Conservation (phyloP, 1,140 invertebrate genomes). For the Drosophila virilis region DNA sequence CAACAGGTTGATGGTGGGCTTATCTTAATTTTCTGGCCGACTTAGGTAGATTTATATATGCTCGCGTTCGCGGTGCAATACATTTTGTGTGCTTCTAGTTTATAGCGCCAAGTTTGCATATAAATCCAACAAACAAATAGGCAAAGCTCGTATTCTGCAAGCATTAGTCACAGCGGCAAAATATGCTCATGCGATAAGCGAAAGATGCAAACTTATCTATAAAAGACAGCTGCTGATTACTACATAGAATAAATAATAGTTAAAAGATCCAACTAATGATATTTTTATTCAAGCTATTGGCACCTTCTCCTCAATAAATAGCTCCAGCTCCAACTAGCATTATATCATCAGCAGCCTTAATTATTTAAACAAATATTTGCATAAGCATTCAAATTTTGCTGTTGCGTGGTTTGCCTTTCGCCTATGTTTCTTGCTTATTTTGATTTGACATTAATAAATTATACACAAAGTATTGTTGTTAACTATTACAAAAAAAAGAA, state of each 20-base stretch:
- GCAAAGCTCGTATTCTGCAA: neutral
- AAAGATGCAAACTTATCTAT: neutral
- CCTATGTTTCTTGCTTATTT: slow-evolving; percentile 1
- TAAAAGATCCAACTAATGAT: slow-evolving; percentile 2
- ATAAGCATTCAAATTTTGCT: slow-evolving; percentile 24
- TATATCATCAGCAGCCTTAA: slow-evolving; percentile 30
- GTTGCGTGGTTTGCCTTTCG: slow-evolving; percentile 29
- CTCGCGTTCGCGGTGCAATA: slow-evolving; percentile 2
- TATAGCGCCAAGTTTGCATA: slow-evolving; percentile 19
- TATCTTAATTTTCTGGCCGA: slow-evolving; percentile 40
- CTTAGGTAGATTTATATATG: neutral
- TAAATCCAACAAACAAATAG: slow-evolving; percentile 32
- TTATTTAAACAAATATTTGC: slow-evolving; percentile 37
- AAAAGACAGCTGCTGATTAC: neutral
- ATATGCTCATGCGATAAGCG: neutral
- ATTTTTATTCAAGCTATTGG: slow-evolving; percentile 26
- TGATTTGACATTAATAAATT: slow-evolving; percentile 31
- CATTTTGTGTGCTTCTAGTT: slow-evolving; percentile 22
- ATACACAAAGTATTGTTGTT: slow-evolving; percentile 5
- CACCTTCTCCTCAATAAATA: slow-evolving; percentile 16
- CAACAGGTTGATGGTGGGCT: slow-evolving; percentile 23
- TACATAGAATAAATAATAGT: neutral
- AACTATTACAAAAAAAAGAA: slow-evolving; percentile 1
- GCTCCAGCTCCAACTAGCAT: slow-evolving; percentile 9
- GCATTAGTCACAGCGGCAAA: slow-evolving; percentile 2